Conservation (phyloP, 92 coral and sea anemone species). For the Umimayanthus chanpuru region DNA sequence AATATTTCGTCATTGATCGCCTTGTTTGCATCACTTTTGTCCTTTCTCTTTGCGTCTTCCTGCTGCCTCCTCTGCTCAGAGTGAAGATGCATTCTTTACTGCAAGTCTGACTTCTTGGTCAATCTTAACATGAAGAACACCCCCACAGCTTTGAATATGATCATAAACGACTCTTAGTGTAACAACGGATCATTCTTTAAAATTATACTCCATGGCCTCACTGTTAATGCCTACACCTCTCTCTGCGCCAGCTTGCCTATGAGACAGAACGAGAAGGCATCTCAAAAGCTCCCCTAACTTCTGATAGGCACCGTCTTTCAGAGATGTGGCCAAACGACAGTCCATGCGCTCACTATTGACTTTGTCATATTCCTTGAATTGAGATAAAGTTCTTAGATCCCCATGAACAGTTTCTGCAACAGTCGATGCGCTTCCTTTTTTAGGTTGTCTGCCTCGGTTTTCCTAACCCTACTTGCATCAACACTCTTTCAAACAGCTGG, state of each 20-base stretch:
- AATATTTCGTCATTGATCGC: no score
- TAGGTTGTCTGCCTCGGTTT: slow-evolving; percentile 62
- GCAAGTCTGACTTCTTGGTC: no score
- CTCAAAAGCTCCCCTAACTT: slow-evolving; percentile 49
- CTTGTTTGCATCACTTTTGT: background rate
- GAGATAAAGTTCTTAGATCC: slow-evolving; percentile 56
- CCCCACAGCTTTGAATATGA: no score
- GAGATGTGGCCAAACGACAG: slow-evolving; percentile 52
- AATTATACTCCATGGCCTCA: no score
- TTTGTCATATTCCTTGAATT: slow-evolving; percentile 57
- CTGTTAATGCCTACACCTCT: no score
- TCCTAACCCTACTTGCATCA: slow-evolving; percentile 57
- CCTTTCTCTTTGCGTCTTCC: slow-evolving; percentile 52
- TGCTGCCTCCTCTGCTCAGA: background rate
- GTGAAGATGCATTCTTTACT: no score
- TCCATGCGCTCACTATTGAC: slow-evolving; percentile 60
- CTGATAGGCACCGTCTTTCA: slow-evolving; percentile 51
- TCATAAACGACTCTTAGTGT: no score
- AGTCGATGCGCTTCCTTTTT: slow-evolving; percentile 49
- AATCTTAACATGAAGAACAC: no score
- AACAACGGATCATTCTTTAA: no score
- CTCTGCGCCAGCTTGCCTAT: no score
- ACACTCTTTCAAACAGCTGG: slow-evolving; percentile 68
- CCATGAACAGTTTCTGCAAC: slow-evolving; percentile 63
- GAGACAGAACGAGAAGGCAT: no score